phyloP scores from a whole-genome alignment of 2,797 vertebrate genomes.

The Pagetopsis macropterus region DNA sequence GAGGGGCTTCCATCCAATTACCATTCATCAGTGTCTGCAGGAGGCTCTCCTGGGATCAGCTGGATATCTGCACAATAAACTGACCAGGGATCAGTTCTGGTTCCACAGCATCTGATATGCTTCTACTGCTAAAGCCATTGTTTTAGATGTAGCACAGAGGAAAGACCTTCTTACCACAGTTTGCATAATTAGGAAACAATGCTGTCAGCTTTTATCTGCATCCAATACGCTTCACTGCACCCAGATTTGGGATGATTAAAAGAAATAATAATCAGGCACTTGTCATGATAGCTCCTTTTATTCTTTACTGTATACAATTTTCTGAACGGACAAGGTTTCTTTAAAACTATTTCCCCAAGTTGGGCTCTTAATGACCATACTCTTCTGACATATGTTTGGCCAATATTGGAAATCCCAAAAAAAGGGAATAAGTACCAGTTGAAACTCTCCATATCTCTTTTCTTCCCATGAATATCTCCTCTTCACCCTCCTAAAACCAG shows the following conservation, averaged over 20 bases:
- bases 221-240: conserved; percentile 12
- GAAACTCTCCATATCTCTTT: conserved; percentile 6
- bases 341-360: not conserved
- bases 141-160: conserved; percentile 27
- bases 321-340: not conserved
- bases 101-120: conserved; percentile 47
- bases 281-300: not conserved
- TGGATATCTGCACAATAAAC: conserved; percentile 47
- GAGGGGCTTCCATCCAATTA: conserved; percentile 76
- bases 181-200: conserved; percentile 9
- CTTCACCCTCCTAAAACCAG: conserved; percentile 69
- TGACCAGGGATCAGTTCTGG: conserved; percentile 62
- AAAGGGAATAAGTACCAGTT: not conserved
- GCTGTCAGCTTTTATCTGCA: conserved; percentile 15
- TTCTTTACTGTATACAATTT: not conserved
- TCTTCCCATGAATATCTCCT: not conserved
- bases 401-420: conserved; percentile 5
- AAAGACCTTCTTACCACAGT: conserved; percentile 2
- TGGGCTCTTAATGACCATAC: not conserved
- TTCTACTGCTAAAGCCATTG: conserved; percentile 31
- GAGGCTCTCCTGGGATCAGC: conserved; percentile 65
- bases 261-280: not conserved
- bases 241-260: not conserved
- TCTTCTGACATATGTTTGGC: not conserved
- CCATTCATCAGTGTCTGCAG: conserved; percentile 77